phyloP scores from a whole-genome alignment of 2,888 invertebrate species.

The Cyaniris semiargus region DNA sequence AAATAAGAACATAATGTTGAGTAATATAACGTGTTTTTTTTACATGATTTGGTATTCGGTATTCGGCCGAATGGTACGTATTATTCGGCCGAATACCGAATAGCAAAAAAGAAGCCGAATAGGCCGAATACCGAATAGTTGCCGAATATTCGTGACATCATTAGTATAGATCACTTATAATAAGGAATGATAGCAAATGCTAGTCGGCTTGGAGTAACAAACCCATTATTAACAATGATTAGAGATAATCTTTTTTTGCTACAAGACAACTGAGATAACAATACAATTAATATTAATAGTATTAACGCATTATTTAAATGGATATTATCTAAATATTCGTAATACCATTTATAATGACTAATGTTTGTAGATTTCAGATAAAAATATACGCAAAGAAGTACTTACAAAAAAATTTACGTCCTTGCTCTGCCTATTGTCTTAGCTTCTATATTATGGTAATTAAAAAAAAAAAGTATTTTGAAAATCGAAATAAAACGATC shows the following conservation, averaged over 20 bases:
- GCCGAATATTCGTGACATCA: too few species aligned
- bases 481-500: constrained; percentile 34
- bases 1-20: too few species aligned
- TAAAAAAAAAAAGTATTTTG: not conserved
- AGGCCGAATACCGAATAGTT: too few species aligned
- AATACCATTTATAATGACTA: not conserved
- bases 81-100: too few species aligned
- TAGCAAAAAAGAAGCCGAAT: too few species aligned
- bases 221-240: not conserved
- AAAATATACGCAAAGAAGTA: not conserved
- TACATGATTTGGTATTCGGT: too few species aligned
- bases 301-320: not conserved
- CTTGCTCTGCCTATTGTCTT: not conserved
- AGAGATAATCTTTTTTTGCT: not conserved
- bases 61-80: too few species aligned
- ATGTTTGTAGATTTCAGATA: not conserved
- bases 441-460: not conserved
- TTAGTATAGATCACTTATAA: too few species aligned
- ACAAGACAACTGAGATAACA: constrained; percentile 2
- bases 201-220: not conserved
- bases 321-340: not conserved
- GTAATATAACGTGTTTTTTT: too few species aligned
- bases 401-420: not conserved
- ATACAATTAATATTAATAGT: not conserved
- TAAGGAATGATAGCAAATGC: not conserved